Percentiles rank a stretch among this genome's conserved stretches.
phyloP scores from a whole-genome alignment of 1,140 invertebrate species.

The Parasteatoda tepidariorum region DNA sequence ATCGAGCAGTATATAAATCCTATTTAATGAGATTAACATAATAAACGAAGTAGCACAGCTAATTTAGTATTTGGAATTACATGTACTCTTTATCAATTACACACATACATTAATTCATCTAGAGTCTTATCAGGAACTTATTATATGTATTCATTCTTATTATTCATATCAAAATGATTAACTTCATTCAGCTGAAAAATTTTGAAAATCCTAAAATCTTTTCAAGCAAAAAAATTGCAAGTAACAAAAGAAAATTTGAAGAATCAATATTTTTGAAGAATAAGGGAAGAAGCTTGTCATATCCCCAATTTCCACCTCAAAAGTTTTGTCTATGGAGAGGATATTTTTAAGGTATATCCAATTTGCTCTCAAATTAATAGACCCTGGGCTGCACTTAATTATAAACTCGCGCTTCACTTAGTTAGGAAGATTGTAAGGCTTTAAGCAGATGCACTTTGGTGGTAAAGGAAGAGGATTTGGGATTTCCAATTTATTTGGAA shows the following conservation, averaged over 20 bases:
- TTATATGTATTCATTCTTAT: too few relatives aligned
- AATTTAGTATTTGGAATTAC: too few relatives aligned
- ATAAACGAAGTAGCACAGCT: too few relatives aligned
- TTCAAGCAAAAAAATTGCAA: slow-evolving; percentile 9
- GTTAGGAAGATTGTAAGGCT: slow-evolving; percentile 12
- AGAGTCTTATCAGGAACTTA: too few relatives aligned
- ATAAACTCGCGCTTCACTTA: slow-evolving; percentile 49
- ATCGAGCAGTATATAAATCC: too few relatives aligned
- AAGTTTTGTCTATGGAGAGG: slow-evolving; percentile 3
- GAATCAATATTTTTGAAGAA: slow-evolving; percentile 17
- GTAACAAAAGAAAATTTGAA: background rate
- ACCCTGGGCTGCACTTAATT: slow-evolving; percentile 41
- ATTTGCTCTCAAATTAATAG: slow-evolving; percentile 32
- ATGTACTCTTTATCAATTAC: too few relatives aligned
- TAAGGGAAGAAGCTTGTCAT: background rate
- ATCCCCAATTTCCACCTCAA: background rate
- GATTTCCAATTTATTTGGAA: slow-evolving; percentile 37
- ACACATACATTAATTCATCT: too few relatives aligned
- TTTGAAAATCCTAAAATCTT: slow-evolving; percentile 7
- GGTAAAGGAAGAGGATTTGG: slow-evolving; percentile 23
- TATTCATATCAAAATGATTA: too few relatives aligned
- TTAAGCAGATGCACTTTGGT: background rate
- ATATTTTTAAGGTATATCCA: background rate
- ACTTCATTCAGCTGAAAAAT: too few relatives aligned
- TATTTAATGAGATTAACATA: too few relatives aligned